phyloP scores from a whole-genome alignment of 2,797 vertebrate genomes.

The Notolabrus celidotus region DNA sequence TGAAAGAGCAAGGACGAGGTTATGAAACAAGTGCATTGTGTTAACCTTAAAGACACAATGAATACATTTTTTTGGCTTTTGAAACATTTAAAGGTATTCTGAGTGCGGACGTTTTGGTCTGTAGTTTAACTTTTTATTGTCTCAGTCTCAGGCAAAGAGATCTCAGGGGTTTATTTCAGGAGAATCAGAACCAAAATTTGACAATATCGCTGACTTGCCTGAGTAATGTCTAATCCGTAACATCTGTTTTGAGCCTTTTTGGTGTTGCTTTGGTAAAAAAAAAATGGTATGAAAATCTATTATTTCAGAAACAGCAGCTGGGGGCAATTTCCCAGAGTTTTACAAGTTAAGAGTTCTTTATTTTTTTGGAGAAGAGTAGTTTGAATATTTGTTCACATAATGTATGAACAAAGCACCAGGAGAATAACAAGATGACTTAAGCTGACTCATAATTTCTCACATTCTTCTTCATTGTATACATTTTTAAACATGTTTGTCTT shows the following conservation, averaged over 20 bases:
- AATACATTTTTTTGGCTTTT: too few species aligned
- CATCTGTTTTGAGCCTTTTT: not conserved
- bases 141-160: too few species aligned
- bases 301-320: constrained; percentile 17
- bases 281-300: not conserved
- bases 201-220: not conserved
- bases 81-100: not conserved
- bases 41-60: too few species aligned
- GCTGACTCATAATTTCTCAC: not conserved
- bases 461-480: not conserved
- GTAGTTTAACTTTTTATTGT: too few species aligned
- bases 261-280: not conserved
- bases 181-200: not conserved
- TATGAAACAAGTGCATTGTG: not conserved
- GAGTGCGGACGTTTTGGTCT: not conserved
- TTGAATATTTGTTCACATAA: constrained; percentile 17
- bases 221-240: not conserved
- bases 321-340: constrained; percentile 2
- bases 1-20: not conserved
- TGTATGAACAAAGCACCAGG: constrained; percentile 11
- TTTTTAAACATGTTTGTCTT: constrained; percentile 5
- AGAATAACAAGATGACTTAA: constrained; percentile 1
- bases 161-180: not conserved
- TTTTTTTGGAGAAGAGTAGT: constrained; percentile 17
- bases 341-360: constrained; percentile 4